Evolutionary conservation across 2,113 vertebrate species (phyloP).

Genomic region (Athene noctua): DNA sequence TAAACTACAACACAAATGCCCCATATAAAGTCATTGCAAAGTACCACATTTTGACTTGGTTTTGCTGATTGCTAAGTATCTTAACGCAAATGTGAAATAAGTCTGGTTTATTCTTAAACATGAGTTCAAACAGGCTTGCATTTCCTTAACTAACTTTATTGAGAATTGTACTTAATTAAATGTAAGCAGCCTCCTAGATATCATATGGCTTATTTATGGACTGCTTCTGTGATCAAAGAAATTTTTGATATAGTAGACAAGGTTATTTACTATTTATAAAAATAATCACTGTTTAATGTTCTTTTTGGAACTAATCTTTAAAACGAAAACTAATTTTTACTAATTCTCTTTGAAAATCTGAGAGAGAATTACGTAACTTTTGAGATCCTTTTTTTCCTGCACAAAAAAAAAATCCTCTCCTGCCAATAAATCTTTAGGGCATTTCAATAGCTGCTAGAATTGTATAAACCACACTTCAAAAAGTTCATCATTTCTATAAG

Average conservation of each 20-base stretch:
- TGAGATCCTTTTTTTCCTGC: background rate
- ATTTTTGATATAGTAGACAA: background rate
- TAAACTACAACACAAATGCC: background rate
- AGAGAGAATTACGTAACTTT: background rate
- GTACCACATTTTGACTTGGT: background rate
- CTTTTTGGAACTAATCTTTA: background rate
- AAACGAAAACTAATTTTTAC: background rate
- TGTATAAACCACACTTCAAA: background rate
- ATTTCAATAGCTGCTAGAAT: background rate
- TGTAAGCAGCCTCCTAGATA: background rate
- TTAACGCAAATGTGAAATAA: background rate
- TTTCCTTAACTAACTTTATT: background rate
- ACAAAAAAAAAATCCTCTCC: background rate
- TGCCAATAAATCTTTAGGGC: background rate
- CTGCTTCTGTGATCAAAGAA: background rate
- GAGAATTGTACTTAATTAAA: conserved; percentile 12
- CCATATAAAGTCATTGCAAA: background rate
- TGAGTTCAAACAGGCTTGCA: background rate
- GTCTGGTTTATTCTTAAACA: background rate
- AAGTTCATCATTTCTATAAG: background rate
- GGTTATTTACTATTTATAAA: background rate
- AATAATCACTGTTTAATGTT: background rate
- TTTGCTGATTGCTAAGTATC: background rate
- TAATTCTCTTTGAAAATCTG: background rate
- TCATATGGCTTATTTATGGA: background rate